Evolutionary conservation across 1,140 invertebrate species (phyloP).

Genomic region (Bombus soroeensis): DNA sequence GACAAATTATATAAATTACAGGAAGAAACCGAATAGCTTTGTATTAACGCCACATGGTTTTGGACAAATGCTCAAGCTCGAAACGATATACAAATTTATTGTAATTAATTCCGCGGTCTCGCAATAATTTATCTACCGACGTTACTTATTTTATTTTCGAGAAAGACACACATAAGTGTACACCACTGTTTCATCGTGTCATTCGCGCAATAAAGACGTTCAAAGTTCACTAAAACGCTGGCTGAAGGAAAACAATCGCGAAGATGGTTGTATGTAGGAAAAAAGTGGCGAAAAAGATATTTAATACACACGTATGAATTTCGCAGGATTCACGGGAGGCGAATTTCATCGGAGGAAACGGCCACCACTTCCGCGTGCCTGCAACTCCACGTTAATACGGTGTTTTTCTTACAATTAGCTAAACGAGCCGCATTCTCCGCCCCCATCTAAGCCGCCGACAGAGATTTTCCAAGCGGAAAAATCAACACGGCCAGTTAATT

Average conservation of each 20-base stretch:
- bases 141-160: too few species aligned
- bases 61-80: too few species aligned
- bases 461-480: slow-evolving; percentile 66
- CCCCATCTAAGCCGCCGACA: slow-evolving; percentile 42
- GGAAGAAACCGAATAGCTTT: too few species aligned
- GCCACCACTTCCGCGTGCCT: slow-evolving; percentile 39
- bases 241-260: neutral
- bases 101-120: too few species aligned
- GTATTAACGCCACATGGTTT: neutral
- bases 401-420: slow-evolving; percentile 65
- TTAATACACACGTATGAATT: neutral
- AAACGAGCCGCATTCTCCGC: slow-evolving; percentile 50
- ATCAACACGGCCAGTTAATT: slow-evolving; percentile 73
- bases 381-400: slow-evolving; percentile 23
- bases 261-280: neutral
- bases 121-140: too few species aligned
- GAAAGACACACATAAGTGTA: too few species aligned
- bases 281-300: neutral
- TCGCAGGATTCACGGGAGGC: slow-evolving; percentile 29
- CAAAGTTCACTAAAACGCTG: too few species aligned
- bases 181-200: too few species aligned
- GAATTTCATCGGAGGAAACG: slow-evolving; percentile 46
- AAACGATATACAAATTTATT: too few species aligned
- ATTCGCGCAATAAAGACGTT: too few species aligned
- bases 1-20: neutral